phyloP scores from a whole-genome alignment of 2,888 invertebrate genomes.

The Myopa testacea region DNA sequence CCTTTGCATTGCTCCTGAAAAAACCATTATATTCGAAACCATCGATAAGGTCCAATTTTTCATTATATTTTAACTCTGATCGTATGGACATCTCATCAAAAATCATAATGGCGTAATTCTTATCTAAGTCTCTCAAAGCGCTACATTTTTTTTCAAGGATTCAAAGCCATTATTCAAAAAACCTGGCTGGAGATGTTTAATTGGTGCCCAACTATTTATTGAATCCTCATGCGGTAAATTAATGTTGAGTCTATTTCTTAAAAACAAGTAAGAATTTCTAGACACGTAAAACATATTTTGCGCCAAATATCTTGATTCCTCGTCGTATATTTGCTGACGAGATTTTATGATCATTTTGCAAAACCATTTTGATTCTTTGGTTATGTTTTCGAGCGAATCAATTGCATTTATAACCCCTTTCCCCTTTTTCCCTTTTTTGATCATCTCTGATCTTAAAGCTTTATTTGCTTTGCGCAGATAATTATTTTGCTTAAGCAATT shows the following conservation, averaged over 20 bases:
- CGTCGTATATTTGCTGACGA: slow-evolving; percentile 16
- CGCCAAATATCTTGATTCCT: slow-evolving; percentile 32
- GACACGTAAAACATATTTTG: slow-evolving; percentile 41
- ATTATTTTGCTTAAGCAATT: slow-evolving; percentile 2
- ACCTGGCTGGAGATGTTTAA: slow-evolving; percentile 27
- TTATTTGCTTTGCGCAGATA: neutral
- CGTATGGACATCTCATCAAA: slow-evolving; percentile 39
- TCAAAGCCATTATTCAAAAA: slow-evolving; percentile 22
- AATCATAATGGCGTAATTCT: slow-evolving; percentile 19
- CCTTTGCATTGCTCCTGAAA: slow-evolving; percentile 23
- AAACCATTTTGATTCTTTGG: slow-evolving; percentile 29
- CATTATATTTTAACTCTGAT: slow-evolving; percentile 36
- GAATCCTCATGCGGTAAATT: slow-evolving; percentile 32
- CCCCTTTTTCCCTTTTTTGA: slow-evolving; percentile 3
- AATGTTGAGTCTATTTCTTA: slow-evolving; percentile 34
- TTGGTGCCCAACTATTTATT: slow-evolving; percentile 35
- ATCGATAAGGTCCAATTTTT: slow-evolving; percentile 38
- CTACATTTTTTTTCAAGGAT: slow-evolving; percentile 27
- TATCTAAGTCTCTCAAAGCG: slow-evolving; percentile 11
- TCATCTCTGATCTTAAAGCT: neutral
- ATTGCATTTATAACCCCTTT: slow-evolving; percentile 2
- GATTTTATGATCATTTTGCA: slow-evolving; percentile 17
- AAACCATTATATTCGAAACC: slow-evolving; percentile 38
- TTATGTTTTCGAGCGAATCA: slow-evolving; percentile 3
- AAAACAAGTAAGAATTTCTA: slow-evolving; percentile 32